Percentiles rank a stretch among this genome's conserved stretches.
Conservation (phyloP, 2,113 vertebrate species). For the Cochlearius cochlearius region DNA sequence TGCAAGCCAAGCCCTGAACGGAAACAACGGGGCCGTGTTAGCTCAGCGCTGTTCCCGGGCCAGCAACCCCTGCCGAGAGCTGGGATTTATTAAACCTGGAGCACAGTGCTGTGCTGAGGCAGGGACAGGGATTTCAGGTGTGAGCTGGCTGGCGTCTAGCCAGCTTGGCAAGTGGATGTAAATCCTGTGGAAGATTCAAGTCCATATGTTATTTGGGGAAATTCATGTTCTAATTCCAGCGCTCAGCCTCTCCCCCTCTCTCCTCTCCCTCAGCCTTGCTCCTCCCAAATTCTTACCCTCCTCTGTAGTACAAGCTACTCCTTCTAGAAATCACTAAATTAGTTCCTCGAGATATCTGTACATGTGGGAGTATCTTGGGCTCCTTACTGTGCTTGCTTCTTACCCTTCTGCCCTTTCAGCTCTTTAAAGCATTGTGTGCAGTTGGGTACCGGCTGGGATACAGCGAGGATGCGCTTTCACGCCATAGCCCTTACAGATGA, state of each 20-base stretch:
- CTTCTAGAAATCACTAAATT: not conserved
- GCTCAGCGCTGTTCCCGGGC: not conserved
- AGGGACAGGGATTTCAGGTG: not conserved
- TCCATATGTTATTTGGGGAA: not conserved
- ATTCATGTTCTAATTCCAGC: not conserved
- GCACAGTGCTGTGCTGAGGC: not conserved
- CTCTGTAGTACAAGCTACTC: not conserved
- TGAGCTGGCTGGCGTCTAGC: not conserved
- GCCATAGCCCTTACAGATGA: fast-evolving
- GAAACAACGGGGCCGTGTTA: not conserved
- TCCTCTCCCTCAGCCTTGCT: not conserved
- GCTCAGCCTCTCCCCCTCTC: not conserved
- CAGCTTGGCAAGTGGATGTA: not conserved
- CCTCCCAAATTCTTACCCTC: not conserved
- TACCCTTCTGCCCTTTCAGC: not conserved
- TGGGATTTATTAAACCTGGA: not conserved
- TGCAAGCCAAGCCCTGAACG: not conserved
- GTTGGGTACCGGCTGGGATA: fast-evolving
- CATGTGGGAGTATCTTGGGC: not conserved
- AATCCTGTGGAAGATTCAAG: not conserved
- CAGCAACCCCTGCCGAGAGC: not conserved
- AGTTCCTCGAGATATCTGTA: not conserved
- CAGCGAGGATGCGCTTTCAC: not conserved
- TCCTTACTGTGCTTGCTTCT: not conserved
- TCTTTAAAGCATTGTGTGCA: not conserved